Evolutionary conservation across 2,113 vertebrate species (phyloP), one percentile per base, ranked within the genome.

Genomic region (Morone saxatilis): DNA sequence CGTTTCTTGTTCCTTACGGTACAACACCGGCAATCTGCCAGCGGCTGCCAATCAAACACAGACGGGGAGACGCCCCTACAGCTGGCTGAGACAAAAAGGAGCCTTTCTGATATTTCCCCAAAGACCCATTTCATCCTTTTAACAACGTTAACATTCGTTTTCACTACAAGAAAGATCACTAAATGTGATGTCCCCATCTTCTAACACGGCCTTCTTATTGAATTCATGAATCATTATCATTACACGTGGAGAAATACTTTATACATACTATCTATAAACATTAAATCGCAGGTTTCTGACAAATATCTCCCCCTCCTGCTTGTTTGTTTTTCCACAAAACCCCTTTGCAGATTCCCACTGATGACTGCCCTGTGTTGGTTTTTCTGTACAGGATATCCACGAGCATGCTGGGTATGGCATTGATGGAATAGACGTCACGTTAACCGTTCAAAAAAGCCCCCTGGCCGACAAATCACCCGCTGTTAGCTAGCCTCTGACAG

Each of bases 321-420:
- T 56, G 74, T 87, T 90, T 90, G 73, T n/a, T 92, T 91, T 89
- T 90, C 81, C 75, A 48, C 31, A 65, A 48, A 78, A 53, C 13
- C 36, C 66, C 54, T 31, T 61, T 6, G n/a, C 59, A 71, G 78
- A 81, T 38, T 71, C 76, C 65, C 50, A 38, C 68, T 31, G 8
- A 77, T 56, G 4, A 13, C 47, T n/a, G 71, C 48, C 53, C 76
- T 36, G 40, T 75, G 74, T 83, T 86, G 72, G 71, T 83, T 87
- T 87, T 88, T 88, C 80, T 71, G 5, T 80, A 38, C 56, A 77
- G 71, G 69, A 90, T 56, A 78, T 86, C 77, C 78, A 75, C 0
- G 25, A 75, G 51, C 60, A 47, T 38, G 68, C 67, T 60, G 75
- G 81, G 74, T 59, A 84, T 31, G 54, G 40, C 62, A 69, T 57